phyloP scores from a whole-genome alignment of 2,888 invertebrate genomes.

The Aproaerema taeniolella region DNA sequence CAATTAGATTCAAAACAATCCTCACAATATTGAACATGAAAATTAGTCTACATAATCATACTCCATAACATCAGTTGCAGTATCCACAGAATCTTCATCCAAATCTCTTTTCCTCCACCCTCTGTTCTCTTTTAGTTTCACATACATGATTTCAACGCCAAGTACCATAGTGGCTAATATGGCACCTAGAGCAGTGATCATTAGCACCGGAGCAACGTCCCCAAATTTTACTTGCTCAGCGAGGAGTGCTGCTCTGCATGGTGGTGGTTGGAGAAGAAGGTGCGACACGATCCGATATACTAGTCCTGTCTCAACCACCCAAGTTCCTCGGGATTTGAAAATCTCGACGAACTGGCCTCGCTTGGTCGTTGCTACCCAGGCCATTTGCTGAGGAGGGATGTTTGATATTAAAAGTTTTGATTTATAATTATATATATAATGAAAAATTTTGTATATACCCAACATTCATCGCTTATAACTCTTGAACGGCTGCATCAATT shows the following conservation, averaged over 20 bases:
- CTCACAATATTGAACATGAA: no score
- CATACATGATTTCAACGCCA: slow-evolving; percentile 30
- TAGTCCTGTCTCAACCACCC: slow-evolving; percentile 52
- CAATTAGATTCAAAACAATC: no score
- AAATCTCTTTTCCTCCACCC: not conserved
- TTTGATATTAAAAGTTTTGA: no score
- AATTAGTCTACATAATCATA: slow-evolving; percentile 1
- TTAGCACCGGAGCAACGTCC: slow-evolving; percentile 44
- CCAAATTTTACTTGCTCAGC: slow-evolving; percentile 56
- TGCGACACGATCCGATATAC: slow-evolving; percentile 36
- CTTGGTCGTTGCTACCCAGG: slow-evolving; percentile 41
- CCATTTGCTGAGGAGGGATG: slow-evolving; percentile 25
- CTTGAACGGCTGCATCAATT: no score
- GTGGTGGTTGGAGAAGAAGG: slow-evolving; percentile 38
- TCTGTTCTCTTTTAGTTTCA: not conserved
- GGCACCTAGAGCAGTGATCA: slow-evolving; percentile 32
- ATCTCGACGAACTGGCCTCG: slow-evolving; percentile 46
- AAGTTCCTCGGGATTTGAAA: slow-evolving; percentile 37
- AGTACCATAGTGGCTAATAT: slow-evolving; percentile 40
- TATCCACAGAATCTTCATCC: not conserved
- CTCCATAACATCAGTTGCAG: not conserved
- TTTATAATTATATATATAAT: no score
- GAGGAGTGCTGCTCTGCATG: slow-evolving; percentile 49
- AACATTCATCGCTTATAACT: no score
- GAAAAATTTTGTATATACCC: no score